phyloP scores from a whole-genome alignment of 2,797 vertebrate genomes.

The Phyllotis vaccarum region DNA sequence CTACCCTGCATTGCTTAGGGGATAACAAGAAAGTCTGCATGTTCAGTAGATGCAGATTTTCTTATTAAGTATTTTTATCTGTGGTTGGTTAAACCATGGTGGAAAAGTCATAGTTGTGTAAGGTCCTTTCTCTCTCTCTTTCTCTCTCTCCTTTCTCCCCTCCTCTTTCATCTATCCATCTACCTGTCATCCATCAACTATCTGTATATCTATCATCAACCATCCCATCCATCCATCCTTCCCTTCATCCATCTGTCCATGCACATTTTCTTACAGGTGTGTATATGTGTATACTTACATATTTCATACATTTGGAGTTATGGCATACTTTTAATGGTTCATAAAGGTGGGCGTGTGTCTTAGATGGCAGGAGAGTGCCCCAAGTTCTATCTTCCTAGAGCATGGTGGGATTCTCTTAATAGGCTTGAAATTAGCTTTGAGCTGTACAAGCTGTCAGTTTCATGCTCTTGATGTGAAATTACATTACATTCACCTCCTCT shows the following conservation, averaged over 20 bases:
- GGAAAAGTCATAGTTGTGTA: not conserved
- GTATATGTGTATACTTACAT: too few species aligned
- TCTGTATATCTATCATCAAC: not conserved
- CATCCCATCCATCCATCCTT: not conserved
- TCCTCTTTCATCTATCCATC: too few species aligned
- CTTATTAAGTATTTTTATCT: not conserved
- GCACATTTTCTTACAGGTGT: not conserved
- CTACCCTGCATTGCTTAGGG: not conserved
- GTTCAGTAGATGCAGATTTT: not conserved
- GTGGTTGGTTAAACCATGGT: not conserved
- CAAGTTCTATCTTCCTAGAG: not conserved
- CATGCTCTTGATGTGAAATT: rapidly evolving
- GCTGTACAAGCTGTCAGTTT: not conserved
- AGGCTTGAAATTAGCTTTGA: not conserved
- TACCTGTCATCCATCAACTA: not conserved
- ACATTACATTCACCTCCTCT: too few species aligned
- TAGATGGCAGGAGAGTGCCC: not conserved
- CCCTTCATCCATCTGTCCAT: not conserved
- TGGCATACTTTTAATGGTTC: not conserved
- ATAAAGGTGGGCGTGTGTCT: not conserved
- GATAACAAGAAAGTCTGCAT: not conserved
- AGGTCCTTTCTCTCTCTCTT: not conserved
- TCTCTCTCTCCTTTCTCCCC: not conserved
- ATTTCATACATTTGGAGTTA: not conserved
- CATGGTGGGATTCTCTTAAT: not conserved